Percentiles rank a stretch among this genome's conserved stretches.
phyloP scores from a whole-genome alignment of 2,888 invertebrate genomes.

The Morpho achilles region DNA sequence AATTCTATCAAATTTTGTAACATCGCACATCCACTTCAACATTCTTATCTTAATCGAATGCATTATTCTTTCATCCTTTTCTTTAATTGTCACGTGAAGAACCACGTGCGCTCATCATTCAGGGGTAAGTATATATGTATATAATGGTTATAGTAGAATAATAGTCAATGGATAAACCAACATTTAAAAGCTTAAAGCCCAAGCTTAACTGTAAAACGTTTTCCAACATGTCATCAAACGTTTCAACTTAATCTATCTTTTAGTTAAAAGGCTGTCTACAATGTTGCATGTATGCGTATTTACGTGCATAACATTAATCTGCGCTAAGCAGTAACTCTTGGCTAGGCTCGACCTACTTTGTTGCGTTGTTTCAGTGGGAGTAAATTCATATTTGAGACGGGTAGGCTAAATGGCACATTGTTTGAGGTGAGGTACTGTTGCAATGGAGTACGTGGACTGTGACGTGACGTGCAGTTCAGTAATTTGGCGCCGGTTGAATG shows the following conservation, averaged over 20 bases:
- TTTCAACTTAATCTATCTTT: background rate
- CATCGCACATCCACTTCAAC: no score
- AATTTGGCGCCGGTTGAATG: constrained; percentile 27
- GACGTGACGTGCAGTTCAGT: constrained; percentile 39
- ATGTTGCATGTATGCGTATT: background rate
- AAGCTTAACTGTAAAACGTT: no score
- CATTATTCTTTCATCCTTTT: no score
- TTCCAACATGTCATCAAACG: background rate
- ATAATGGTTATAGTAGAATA: no score
- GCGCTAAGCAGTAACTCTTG: constrained; percentile 10
- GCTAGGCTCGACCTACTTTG: constrained; percentile 18
- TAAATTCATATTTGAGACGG: constrained; percentile 21
- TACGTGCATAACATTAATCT: constrained; percentile 11
- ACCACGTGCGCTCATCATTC: no score
- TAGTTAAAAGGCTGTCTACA: background rate
- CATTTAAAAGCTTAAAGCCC: no score
- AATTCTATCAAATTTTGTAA: no score
- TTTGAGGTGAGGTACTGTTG: constrained; percentile 14
- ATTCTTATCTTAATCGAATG: no score
- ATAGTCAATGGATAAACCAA: no score
- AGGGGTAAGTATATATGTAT: no score
- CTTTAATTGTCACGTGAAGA: no score
- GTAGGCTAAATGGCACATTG: constrained; percentile 23
- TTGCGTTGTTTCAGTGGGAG: constrained; percentile 19
- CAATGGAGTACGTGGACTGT: constrained; percentile 25